A percentile compares a stretch with the other conserved stretches of the same genome.
These are phyloP conservation scores for Corythornis madagascariensis DNA, from an alignment of 2,113 vertebrate genomes.

Conservation along the genomic window DNA sequence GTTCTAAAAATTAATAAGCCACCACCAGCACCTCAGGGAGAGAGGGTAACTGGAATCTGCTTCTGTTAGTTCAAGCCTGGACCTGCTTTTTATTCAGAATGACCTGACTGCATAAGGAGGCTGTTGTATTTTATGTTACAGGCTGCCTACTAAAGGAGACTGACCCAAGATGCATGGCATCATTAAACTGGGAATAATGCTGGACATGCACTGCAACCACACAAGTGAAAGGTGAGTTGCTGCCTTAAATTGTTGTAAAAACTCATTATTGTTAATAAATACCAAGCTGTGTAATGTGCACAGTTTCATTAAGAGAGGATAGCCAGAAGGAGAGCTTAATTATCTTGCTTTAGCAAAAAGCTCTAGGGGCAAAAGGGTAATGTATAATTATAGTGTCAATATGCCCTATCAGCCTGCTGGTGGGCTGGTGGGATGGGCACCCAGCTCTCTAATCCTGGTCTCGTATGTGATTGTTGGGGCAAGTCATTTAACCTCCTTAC, in stretches of 20 bases:
- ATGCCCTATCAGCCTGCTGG: neutral
- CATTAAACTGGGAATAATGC: slow-evolving; percentile 2
- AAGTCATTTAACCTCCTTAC: neutral
- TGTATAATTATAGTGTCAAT: neutral
- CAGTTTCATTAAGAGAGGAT: slow-evolving; percentile 8
- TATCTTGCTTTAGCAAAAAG: slow-evolving; percentile 1
- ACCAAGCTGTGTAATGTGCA: slow-evolving; percentile 9
- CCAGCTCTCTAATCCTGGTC: neutral
- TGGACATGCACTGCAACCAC: neutral
- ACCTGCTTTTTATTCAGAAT: slow-evolving; percentile 22
- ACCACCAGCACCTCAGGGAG: neutral
- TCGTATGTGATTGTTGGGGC: neutral
- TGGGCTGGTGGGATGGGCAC: accelerated
- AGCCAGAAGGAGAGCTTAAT: slow-evolving; percentile 43
- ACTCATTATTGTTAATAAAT: slow-evolving; percentile 50
- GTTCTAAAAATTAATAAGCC: slow-evolving; percentile 40
- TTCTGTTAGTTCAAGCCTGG: slow-evolving; percentile 5
- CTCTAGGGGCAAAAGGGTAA: neutral
- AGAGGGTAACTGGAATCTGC: neutral
- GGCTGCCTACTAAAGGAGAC: neutral
- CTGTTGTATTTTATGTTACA: neutral
- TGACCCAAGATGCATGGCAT: neutral
- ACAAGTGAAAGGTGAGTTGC: slow-evolving; percentile 45
- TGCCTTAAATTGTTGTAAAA: slow-evolving; percentile 44
- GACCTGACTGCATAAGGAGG: neutral